A percentile compares a stretch with the other conserved stretches of the same genome.
Evolutionary conservation across 1,140 invertebrate species (phyloP).

Genomic region (Chrysoperla carnea): DNA sequence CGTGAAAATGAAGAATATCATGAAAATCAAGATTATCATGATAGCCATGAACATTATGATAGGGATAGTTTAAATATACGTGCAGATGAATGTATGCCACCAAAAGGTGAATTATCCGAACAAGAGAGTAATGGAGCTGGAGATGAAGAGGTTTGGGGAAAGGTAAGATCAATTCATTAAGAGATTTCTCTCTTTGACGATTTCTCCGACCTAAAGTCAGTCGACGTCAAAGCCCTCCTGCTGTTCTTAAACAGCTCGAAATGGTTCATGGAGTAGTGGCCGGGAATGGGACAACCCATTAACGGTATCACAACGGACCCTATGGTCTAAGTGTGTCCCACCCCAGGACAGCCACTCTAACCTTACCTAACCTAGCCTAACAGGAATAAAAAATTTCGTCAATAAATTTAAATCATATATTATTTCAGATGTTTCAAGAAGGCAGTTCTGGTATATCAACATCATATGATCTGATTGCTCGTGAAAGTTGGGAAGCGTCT

Average conservation of each 20-base stretch:
- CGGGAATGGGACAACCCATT: too few species aligned
- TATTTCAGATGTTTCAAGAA: conserved; percentile 9
- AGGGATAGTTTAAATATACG: conserved; percentile 52
- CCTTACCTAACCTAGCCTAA: too few species aligned
- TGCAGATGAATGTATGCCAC: conserved; percentile 68
- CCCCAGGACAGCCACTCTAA: too few species aligned
- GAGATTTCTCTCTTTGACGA: too few species aligned
- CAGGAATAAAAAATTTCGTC: too few species aligned
- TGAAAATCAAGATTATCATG: conserved; percentile 12
- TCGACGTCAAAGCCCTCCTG: too few species aligned
- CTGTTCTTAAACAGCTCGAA: too few species aligned
- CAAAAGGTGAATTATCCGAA: conserved; percentile 57
- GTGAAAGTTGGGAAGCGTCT: conserved; percentile 45
- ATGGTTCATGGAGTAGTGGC: too few species aligned
- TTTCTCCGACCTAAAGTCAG: too few species aligned
- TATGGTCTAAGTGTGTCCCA: too few species aligned
- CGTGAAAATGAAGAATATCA: conserved; percentile 11
- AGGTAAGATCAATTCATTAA: conserved; percentile 16
- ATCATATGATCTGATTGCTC: conserved; percentile 43
- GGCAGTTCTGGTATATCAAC: conserved; percentile 30
- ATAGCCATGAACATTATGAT: conserved; percentile 32
- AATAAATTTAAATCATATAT: too few species aligned
- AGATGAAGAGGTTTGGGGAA: conserved; percentile 17
- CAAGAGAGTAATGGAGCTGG: conserved; percentile 55
- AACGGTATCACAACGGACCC: too few species aligned